A percentile compares a stretch with the other conserved stretches of the same genome.
Evolutionary conservation across 2,113 vertebrate genomes (phyloP).

Genomic region (Sylvilagus bachmani): DNA sequence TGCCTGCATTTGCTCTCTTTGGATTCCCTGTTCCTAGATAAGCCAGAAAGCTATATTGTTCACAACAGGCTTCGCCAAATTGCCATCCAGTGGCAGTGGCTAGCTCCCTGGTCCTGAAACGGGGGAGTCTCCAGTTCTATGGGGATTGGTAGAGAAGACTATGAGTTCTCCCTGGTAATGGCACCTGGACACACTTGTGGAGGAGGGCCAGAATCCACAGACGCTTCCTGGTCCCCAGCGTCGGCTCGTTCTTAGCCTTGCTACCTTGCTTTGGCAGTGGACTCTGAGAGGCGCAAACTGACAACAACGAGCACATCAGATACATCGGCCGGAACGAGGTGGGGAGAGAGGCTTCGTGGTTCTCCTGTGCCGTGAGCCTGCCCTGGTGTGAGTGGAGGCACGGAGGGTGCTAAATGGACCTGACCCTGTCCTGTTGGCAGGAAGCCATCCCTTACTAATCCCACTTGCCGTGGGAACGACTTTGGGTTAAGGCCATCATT

Average conservation of each 20-base stretch:
- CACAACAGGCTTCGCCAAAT: neutral
- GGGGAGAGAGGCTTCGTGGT: too few species aligned
- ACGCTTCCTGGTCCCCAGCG: rapidly evolving
- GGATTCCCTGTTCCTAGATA: neutral
- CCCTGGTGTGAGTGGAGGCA: neutral
- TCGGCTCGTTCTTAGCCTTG: neutral
- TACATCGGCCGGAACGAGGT: too few species aligned
- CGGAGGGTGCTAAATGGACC: rapidly evolving
- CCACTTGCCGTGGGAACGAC: neutral
- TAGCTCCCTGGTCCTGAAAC: neutral
- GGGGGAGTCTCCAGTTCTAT: rapidly evolving
- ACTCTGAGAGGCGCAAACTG: neutral
- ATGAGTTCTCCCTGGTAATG: rapidly evolving
- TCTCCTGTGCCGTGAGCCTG: too few species aligned
- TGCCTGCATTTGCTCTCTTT: neutral
- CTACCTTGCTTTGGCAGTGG: neutral
- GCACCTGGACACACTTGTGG: rapidly evolving
- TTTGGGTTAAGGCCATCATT: neutral
- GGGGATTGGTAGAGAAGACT: neutral
- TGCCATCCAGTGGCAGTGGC: neutral
- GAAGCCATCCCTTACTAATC: neutral
- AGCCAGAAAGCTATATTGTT: neutral
- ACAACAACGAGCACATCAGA: neutral
- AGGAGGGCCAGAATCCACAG: too few species aligned
- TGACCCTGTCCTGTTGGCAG: neutral